Conservation (phyloP, 2,888 invertebrate species). For the Caenorhabditis macrosperma region DNA sequence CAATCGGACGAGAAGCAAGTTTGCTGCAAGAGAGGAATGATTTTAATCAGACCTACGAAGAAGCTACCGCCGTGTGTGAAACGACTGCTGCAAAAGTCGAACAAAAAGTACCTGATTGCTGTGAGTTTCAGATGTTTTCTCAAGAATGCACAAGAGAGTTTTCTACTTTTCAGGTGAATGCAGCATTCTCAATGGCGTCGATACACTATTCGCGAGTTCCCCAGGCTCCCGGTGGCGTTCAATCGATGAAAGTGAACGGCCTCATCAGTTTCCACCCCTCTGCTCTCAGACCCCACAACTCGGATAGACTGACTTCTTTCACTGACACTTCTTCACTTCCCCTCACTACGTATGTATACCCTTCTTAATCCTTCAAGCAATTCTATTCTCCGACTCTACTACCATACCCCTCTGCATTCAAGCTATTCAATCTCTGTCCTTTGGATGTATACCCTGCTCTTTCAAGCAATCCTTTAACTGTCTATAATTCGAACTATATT, state of each 20-base stretch:
- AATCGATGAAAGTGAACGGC: slow-evolving; percentile 5
- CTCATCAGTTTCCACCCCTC: neutral
- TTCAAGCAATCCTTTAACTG: too few relatives aligned
- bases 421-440: too few relatives aligned
- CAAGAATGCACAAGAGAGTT: neutral
- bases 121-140: neutral
- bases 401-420: too few relatives aligned
- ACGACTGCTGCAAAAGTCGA: neutral
- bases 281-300: neutral
- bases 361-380: too few relatives aligned
- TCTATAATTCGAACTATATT: too few relatives aligned
- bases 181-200: neutral
- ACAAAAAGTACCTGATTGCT: neutral
- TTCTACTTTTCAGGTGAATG: neutral
- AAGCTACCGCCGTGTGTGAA: neutral
- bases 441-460: too few relatives aligned
- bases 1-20: neutral
- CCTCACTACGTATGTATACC: too few relatives aligned
- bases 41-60: neutral
- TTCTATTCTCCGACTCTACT: too few relatives aligned
- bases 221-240: neutral
- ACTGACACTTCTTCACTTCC: too few relatives aligned
- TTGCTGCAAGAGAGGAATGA: neutral
- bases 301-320: neutral
- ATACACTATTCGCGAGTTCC: neutral